Conservation (phyloP, 2,888 invertebrate species). For the Catocala fraxini region DNA sequence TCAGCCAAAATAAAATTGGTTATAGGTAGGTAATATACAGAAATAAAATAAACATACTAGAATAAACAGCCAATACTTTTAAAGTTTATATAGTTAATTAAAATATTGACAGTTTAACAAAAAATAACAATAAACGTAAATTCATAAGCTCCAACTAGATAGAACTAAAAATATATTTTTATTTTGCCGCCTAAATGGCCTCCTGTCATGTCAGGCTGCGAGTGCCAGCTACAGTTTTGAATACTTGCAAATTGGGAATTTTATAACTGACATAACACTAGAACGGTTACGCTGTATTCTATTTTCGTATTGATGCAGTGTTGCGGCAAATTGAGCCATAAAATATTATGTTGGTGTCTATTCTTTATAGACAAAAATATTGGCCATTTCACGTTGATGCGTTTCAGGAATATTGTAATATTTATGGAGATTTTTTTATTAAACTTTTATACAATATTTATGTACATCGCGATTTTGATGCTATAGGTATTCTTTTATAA, state of each 20-base stretch:
- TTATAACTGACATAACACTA: constrained; percentile 36
- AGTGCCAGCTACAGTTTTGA: constrained; percentile 37
- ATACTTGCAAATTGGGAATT: constrained; percentile 42
- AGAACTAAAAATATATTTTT: constrained; percentile 5
- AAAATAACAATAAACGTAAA: background rate
- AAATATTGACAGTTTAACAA: too few relatives aligned
- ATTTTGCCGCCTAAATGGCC: constrained; percentile 21
- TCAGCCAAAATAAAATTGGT: too few relatives aligned
- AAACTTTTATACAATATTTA: too few relatives aligned
- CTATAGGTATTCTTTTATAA: too few relatives aligned
- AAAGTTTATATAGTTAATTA: too few relatives aligned
- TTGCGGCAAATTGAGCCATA: constrained; percentile 42
- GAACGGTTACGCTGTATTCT: constrained; percentile 33
- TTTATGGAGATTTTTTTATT: too few relatives aligned
- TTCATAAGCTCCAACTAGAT: background rate
- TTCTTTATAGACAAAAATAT: constrained; percentile 19
- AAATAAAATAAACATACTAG: too few relatives aligned
- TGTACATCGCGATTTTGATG: too few relatives aligned
- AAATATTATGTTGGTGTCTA: constrained; percentile 28
- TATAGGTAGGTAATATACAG: too few relatives aligned
- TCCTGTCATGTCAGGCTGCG: constrained; percentile 18
- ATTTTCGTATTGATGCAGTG: constrained; percentile 39
- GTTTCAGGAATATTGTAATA: background rate
- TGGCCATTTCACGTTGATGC: constrained; percentile 20
- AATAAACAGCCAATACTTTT: too few relatives aligned